phyloP scores from a whole-genome alignment of 2,888 invertebrate species.

The Mongoloraphidia duomilia region DNA sequence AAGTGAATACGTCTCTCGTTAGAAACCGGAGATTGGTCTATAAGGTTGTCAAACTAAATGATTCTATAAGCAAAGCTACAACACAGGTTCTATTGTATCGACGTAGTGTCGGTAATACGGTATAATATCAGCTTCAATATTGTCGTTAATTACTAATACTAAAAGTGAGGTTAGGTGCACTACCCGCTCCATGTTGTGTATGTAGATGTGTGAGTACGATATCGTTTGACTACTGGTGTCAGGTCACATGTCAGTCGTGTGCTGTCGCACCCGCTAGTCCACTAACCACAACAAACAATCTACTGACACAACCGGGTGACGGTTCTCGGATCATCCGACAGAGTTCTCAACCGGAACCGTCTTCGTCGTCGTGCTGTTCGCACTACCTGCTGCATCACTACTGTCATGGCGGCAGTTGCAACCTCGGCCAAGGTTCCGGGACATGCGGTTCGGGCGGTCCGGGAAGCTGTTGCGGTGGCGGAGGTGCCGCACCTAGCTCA shows the following conservation, averaged over 20 bases:
- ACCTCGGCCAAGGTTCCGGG: background rate
- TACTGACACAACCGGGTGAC: slow-evolving; percentile 35
- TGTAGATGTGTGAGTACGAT: too few species aligned
- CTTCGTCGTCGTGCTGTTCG: slow-evolving; percentile 32
- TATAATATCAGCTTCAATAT: too few species aligned
- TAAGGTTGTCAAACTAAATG: too few species aligned
- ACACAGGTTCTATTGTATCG: too few species aligned
- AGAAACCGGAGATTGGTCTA: too few species aligned
- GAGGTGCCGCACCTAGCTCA: slow-evolving; percentile 59
- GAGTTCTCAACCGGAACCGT: slow-evolving; percentile 73
- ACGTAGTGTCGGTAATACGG: too few species aligned
- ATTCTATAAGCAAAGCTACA: too few species aligned
- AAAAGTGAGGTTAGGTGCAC: too few species aligned
- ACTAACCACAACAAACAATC: slow-evolving; percentile 42
- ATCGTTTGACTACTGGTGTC: slow-evolving; percentile 5
- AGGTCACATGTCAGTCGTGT: slow-evolving; percentile 44
- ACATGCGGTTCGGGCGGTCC: background rate
- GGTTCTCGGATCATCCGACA: slow-evolving; percentile 71
- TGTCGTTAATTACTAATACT: too few species aligned
- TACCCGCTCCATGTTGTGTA: too few species aligned
- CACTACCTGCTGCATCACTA: too few species aligned
- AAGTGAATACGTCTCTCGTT: too few species aligned
- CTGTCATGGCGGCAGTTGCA: slow-evolving; percentile 12
- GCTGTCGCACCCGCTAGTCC: slow-evolving; percentile 54
- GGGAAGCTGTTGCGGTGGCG: slow-evolving; percentile 34